phyloP scores from a whole-genome alignment of 2,797 vertebrate species.

The Crenuchus spilurus region DNA sequence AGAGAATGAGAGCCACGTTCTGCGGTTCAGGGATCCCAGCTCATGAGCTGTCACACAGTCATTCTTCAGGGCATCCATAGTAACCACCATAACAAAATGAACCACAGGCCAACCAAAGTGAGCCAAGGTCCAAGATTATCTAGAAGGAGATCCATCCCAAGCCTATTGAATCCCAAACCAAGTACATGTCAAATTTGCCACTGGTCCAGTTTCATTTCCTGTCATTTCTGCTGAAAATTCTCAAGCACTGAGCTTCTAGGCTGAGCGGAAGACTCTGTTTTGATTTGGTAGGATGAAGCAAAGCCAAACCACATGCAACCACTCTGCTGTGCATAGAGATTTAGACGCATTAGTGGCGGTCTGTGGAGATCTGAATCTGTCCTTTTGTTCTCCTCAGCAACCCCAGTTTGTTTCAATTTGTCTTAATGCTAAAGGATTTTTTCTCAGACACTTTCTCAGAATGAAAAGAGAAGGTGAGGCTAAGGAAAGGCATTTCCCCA shows the following conservation, averaged over 20 bases:
- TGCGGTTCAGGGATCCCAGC: background rate
- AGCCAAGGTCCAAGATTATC: background rate
- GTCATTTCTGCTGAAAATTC: background rate
- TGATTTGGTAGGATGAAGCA: background rate
- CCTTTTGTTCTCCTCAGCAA: constrained; percentile 9
- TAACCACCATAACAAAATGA: constrained; percentile 6
- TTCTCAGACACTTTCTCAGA: background rate
- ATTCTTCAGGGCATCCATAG: background rate
- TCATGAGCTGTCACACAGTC: background rate
- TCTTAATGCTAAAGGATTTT: background rate
- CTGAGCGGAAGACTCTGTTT: background rate
- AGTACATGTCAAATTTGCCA: background rate
- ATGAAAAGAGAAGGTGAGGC: background rate
- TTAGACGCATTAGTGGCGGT: constrained; percentile 1
- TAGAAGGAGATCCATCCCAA: background rate
- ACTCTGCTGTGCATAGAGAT: background rate
- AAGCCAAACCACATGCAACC: constrained; percentile 5
- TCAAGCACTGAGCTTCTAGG: background rate
- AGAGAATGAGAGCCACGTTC: background rate
- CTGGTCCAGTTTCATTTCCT: constrained; percentile 4
- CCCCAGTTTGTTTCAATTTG: constrained; percentile 17
- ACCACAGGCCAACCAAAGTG: background rate
- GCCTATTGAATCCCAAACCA: constrained; percentile 5
- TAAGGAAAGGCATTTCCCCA: background rate
- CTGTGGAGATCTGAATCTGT: background rate